phyloP scores from a whole-genome alignment of 2,113 vertebrate genomes.

The Strix aluco region DNA sequence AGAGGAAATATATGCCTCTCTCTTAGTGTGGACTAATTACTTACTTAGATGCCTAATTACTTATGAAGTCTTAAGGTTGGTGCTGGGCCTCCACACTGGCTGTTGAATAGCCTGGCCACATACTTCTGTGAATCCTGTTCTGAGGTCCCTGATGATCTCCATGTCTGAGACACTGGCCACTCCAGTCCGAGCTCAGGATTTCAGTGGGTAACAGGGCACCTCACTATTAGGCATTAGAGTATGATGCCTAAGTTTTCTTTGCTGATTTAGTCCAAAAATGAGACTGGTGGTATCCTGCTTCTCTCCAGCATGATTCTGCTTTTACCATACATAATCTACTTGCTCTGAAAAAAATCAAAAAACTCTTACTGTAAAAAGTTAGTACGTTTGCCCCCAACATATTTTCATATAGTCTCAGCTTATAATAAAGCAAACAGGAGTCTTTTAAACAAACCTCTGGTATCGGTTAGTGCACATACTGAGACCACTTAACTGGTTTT shows the following conservation, averaged over 20 bases:
- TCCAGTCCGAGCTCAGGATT: background rate
- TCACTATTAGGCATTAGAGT: background rate
- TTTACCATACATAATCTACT: background rate
- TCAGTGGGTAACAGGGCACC: fast-evolving
- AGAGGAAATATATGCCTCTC: background rate
- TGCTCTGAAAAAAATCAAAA: background rate
- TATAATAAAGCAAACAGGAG: background rate
- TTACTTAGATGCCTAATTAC: background rate
- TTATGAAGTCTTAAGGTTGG: background rate
- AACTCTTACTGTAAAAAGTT: background rate
- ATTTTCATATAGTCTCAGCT: background rate
- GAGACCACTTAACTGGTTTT: background rate
- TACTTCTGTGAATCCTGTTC: background rate
- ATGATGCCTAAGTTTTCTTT: background rate
- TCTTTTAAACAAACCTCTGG: background rate
- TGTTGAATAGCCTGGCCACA: background rate
- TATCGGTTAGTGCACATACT: background rate
- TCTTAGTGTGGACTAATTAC: background rate
- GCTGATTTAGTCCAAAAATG: background rate
- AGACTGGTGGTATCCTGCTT: background rate
- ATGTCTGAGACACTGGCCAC: fast-evolving
- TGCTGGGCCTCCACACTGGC: background rate
- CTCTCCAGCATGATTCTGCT: background rate
- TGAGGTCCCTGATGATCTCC: background rate
- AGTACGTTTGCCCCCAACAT: background rate